These are phyloP conservation scores for Sycophila sp. DNA, from an alignment of 1,140 invertebrate species.

Conservation along the genomic window DNA sequence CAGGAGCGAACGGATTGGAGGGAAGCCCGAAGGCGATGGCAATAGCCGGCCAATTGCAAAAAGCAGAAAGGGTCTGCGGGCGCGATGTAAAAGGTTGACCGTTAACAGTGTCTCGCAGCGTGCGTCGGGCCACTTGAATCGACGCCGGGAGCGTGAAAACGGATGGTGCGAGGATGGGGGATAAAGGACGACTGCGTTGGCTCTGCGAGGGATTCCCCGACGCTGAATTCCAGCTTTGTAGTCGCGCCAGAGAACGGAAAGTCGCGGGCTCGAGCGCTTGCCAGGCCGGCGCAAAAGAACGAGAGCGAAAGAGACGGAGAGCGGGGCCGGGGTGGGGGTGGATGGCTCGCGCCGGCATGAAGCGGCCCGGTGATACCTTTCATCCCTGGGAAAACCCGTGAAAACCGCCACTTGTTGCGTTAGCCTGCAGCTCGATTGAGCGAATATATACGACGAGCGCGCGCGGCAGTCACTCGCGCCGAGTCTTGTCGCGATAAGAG, in stretches of 20 bases:
- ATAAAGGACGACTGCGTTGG: slow-evolving; percentile 40
- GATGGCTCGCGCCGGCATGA: slow-evolving; percentile 50
- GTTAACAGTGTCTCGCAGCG: too few species aligned
- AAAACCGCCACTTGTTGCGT: slow-evolving; percentile 68
- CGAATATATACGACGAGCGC: slow-evolving; percentile 53
- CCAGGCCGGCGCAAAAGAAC: not conserved
- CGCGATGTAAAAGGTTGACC: too few species aligned
- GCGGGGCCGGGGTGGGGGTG: not conserved
- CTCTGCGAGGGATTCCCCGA: slow-evolving; percentile 49
- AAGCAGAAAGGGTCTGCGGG: too few species aligned
- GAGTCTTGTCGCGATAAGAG: too few species aligned
- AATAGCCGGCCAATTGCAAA: too few species aligned
- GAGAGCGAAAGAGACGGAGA: not conserved
- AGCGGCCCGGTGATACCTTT: slow-evolving; percentile 56
- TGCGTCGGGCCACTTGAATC: not conserved
- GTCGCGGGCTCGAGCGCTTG: slow-evolving; percentile 42
- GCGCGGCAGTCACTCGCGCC: too few species aligned
- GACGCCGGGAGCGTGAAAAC: not conserved
- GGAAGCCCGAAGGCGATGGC: too few species aligned
- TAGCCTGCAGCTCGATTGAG: slow-evolving; percentile 56
- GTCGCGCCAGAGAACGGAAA: slow-evolving; percentile 40
- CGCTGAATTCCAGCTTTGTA: slow-evolving; percentile 50
- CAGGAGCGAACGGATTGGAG: too few species aligned
- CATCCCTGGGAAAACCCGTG: slow-evolving; percentile 65
- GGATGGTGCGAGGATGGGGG: too few species aligned